Evolutionary conservation across 2,888 invertebrate species (phyloP), one percentile per base, ranked within the genome.

Genomic region (Athetis lepigone): DNA sequence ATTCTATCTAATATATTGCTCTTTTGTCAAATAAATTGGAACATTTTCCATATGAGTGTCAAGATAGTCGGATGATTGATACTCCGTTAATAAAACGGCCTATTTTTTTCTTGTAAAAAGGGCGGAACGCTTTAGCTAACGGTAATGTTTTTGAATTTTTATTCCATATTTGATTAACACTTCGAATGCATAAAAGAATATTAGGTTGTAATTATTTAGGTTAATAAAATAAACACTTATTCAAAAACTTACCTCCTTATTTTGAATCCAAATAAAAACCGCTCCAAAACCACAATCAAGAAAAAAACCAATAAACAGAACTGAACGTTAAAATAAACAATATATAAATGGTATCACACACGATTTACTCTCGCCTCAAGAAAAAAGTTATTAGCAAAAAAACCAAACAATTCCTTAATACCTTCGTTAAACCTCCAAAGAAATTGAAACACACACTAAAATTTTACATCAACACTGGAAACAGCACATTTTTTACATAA

Each of bases 401-500:
- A 57, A 36, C 39, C 21, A 60, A 61, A 64, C 25, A 64, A 65
- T 67, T 54, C 4, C 33, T 33, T 36, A 46, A 36, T 40, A 47
- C 33, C 13, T 46, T 46, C n/a, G 18, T 36, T 45, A 36, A 59
- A 51, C 16, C 40, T 18, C 21, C 18, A 43, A 60, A 60, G 42
- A 64, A 75, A 50, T 42, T 63, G 51, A 11, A 57, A 39, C 46
- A 61, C 49, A 55, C 73, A 56, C 55, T 18, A 5, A 29, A 49
- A 51, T 59, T 21, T 59, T 54, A 74, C 11, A 19, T 46, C 13
- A 46, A 46, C 60, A 77, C 67, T 65, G 23, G n/a, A 11, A 72
- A 40, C 27, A 18, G 52, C 80, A 78, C 62, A 68, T 50, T 66
- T 68, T 68, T 72, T 72, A 64, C 58, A 75, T 62, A 57, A 71